These are phyloP conservation scores for Chunga burmeisteri DNA, from an alignment of 2,113 vertebrate genomes.

Conservation along the genomic window DNA sequence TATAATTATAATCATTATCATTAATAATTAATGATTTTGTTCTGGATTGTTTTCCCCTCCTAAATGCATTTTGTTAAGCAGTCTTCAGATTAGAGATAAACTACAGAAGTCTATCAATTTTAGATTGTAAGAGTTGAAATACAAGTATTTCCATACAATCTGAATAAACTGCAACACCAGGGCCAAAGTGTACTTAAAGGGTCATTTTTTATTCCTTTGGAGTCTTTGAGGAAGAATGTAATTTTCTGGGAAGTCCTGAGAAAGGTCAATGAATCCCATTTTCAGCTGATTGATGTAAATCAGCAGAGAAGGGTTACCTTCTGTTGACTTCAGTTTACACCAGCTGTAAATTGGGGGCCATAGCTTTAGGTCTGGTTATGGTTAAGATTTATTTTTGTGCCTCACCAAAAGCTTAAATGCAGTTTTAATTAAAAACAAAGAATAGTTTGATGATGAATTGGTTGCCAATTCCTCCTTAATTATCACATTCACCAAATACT, in stretches of 20 bases:
- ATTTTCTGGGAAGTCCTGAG: neutral
- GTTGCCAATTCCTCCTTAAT: slow-evolving; percentile 8
- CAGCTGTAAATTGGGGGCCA: neutral
- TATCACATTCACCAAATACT: neutral
- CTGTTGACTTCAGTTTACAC: neutral
- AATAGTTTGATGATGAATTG: neutral
- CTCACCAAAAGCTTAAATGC: neutral
- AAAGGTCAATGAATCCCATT: neutral
- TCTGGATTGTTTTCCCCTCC: neutral
- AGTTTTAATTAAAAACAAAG: neutral
- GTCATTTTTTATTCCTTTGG: neutral
- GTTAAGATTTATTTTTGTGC: neutral
- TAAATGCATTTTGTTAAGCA: neutral
- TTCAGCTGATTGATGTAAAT: neutral
- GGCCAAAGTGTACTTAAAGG: neutral
- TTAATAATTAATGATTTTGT: neutral
- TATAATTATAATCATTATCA: neutral
- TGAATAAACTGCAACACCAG: neutral
- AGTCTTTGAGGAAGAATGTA: neutral
- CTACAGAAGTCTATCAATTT: neutral
- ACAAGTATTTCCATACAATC: neutral
- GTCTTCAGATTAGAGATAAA: neutral
- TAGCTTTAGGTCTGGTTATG: neutral
- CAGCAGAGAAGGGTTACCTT: neutral
- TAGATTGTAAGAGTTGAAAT: neutral